These are phyloP conservation scores for Anniella stebbinsi DNA, from an alignment of 2,797 vertebrate species.

Conservation along the genomic window DNA sequence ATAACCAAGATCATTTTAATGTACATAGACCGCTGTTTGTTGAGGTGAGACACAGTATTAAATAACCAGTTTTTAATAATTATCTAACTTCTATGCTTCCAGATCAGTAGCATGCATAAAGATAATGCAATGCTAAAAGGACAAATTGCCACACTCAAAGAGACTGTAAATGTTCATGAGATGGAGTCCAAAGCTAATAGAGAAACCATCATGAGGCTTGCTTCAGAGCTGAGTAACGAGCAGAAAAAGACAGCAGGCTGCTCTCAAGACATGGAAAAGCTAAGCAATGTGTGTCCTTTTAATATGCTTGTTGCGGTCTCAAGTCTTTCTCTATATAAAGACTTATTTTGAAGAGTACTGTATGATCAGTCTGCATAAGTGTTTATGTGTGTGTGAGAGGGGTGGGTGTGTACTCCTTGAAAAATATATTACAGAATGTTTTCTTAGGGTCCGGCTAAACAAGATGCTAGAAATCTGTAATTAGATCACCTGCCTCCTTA, in stretches of 20 bases:
- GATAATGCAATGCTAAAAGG: constrained; percentile 81
- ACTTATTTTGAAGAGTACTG: not conserved
- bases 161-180: constrained; percentile 84
- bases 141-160: constrained; percentile 82
- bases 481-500: not conserved
- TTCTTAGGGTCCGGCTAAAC: not conserved
- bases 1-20: not conserved
- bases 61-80: not conserved
- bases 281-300: constrained; percentile 80
- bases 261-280: constrained; percentile 77
- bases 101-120: constrained; percentile 79
- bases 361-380: not conserved
- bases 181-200: constrained; percentile 90
- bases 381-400: not conserved
- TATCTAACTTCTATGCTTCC: constrained; percentile 49
- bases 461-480: not conserved
- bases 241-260: constrained; percentile 79
- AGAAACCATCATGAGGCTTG: constrained; percentile 88
- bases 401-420: not conserved
- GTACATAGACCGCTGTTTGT: too few relatives aligned
- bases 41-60: not conserved
- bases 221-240: constrained; percentile 85
- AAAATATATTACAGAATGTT: constrained; percentile 10
- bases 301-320: not conserved
- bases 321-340: not conserved